These are phyloP conservation scores for Drosophila cracens DNA, from an alignment of 2,888 invertebrate species.

Conservation along the genomic window DNA sequence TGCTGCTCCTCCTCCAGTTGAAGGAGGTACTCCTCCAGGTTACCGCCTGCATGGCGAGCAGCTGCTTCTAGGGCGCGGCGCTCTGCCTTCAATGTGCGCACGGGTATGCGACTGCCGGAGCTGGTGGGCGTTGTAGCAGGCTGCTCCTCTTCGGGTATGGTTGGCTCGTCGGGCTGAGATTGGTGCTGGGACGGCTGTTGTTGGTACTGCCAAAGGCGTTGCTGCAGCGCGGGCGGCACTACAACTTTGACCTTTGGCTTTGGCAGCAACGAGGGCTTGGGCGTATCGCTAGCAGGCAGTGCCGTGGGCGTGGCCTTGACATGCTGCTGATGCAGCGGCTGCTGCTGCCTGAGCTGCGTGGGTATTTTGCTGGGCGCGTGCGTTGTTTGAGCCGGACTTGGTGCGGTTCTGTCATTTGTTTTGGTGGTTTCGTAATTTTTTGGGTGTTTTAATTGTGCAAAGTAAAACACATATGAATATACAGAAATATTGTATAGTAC, in stretches of 20 bases:
- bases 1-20: constrained; percentile 48
- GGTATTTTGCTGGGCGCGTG: constrained; percentile 73
- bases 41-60: constrained; percentile 69
- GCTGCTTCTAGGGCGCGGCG: constrained; percentile 79
- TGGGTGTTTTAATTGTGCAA: constrained; percentile 69
- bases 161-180: constrained; percentile 52
- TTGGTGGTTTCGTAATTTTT: constrained; percentile 48
- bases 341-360: constrained; percentile 53
- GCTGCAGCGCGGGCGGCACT: constrained; percentile 79
- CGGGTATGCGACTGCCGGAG: constrained; percentile 83
- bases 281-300: constrained; percentile 48
- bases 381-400: constrained; percentile 56
- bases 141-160: constrained; percentile 61
- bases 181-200: constrained; percentile 49
- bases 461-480: constrained; percentile 69
- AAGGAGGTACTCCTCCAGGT: constrained; percentile 60
- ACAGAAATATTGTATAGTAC: constrained; percentile 35
- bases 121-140: constrained; percentile 45
- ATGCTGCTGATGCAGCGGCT: constrained; percentile 47
- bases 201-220: constrained; percentile 69
- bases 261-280: constrained; percentile 83
- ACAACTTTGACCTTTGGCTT: constrained; percentile 84
- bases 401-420: constrained; percentile 70
- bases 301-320: constrained; percentile 50
- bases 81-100: constrained; percentile 84